Percentiles rank a stretch among this genome's conserved stretches.
Conservation (phyloP, 2,888 invertebrate genomes). For the Tenthredo livida region DNA sequence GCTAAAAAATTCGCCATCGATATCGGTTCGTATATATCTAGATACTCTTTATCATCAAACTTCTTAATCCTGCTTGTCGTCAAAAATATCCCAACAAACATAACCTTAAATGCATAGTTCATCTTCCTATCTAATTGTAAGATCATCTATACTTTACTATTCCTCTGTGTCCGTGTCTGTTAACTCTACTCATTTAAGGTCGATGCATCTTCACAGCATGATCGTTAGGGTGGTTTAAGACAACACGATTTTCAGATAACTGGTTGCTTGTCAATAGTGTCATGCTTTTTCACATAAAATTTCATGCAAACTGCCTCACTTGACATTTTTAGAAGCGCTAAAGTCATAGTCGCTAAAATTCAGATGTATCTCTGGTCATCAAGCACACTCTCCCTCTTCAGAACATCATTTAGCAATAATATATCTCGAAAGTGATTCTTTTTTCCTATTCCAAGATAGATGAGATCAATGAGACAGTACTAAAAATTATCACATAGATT, state of each 20-base stretch:
- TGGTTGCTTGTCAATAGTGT: too few relatives aligned
- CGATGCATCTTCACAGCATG: not conserved
- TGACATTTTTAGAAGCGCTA: not conserved
- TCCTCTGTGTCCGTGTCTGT: not conserved
- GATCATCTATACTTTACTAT: not conserved
- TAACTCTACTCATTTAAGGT: not conserved
- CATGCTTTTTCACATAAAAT: too few relatives aligned
- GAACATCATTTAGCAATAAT: too few relatives aligned
- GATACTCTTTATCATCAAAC: not conserved
- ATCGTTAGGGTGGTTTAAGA: not conserved
- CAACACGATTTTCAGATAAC: too few relatives aligned
- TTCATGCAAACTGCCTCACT: too few relatives aligned
- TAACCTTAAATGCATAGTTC: not conserved
- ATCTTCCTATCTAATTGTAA: not conserved
- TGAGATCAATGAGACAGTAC: too few relatives aligned
- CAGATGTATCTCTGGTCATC: too few relatives aligned
- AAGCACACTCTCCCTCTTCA: too few relatives aligned
- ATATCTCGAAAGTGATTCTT: too few relatives aligned
- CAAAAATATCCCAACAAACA: not conserved
- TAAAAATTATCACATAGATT: too few relatives aligned
- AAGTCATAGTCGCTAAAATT: too few relatives aligned
- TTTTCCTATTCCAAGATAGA: too few relatives aligned
- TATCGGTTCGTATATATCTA: constrained; percentile 79
- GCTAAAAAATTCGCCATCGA: constrained; percentile 85
- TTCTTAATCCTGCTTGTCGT: not conserved